Evolutionary conservation across 2,113 vertebrate genomes (phyloP).

Genomic region (Rhineura floridana): DNA sequence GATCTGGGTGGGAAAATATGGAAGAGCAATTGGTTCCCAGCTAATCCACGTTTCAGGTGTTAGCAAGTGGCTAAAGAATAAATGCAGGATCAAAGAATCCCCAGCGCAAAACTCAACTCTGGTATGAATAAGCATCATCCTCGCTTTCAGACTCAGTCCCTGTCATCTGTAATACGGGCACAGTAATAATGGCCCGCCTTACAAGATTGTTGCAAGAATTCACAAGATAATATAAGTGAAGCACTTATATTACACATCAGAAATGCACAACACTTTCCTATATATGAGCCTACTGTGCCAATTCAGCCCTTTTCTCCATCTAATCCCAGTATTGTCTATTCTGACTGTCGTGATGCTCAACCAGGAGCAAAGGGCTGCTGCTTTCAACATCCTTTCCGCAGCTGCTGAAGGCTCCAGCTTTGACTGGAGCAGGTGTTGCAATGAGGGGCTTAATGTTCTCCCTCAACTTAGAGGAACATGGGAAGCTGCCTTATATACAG

Average conservation of each 20-base stretch:
- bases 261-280: background rate
- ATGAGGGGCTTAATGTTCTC: too few relatives aligned
- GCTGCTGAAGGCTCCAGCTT: too few relatives aligned
- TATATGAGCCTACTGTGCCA: background rate
- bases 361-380: too few relatives aligned
- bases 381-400: too few relatives aligned
- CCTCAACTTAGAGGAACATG: too few relatives aligned
- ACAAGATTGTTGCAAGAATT: background rate
- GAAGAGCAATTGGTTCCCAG: background rate
- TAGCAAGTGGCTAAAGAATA: background rate
- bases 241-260: too few relatives aligned
- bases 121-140: background rate
- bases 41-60: conserved; percentile 1
- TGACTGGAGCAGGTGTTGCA: too few relatives aligned
- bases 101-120: too few relatives aligned
- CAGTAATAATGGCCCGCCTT: background rate
- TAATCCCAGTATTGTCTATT: background rate
- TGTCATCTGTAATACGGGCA: background rate
- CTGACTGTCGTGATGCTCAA: background rate
- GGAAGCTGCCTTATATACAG: too few relatives aligned
- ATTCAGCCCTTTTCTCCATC: background rate
- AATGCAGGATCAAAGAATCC: background rate
- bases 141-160: too few relatives aligned
- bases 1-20: background rate
- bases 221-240: background rate